These are phyloP conservation scores for Caprella mutica DNA, from an alignment of 2,888 invertebrate species.

Conservation along the genomic window DNA sequence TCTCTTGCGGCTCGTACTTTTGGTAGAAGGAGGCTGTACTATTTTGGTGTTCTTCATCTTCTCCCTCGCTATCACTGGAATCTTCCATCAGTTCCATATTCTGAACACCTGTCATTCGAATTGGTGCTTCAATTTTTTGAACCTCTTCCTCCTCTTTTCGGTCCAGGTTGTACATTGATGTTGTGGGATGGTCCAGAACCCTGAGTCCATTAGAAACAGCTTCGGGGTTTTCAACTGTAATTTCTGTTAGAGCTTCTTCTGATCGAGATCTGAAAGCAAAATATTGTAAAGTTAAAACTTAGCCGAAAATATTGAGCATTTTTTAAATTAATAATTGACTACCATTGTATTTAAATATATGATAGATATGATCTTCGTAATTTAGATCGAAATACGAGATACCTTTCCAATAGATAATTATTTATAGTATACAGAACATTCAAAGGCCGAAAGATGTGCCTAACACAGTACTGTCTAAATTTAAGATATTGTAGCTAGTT, in stretches of 20 bases:
- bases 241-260: constrained; percentile 11
- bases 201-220: constrained; percentile 21
- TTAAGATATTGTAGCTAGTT: neutral
- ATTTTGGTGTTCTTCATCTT: neutral
- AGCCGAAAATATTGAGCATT: too few species aligned
- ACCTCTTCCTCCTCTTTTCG: constrained; percentile 12
- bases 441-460: too few species aligned
- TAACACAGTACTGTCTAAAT: neutral
- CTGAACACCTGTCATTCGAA: neutral
- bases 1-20: neutral
- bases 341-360: too few species aligned
- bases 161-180: constrained; percentile 32
- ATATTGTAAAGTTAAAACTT: too few species aligned
- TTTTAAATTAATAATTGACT: too few species aligned
- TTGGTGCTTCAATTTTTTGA: too few species aligned
- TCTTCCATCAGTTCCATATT: neutral
- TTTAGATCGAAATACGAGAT: too few species aligned
- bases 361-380: too few species aligned
- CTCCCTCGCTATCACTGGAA: constrained; percentile 5
- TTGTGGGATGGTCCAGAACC: constrained; percentile 29
- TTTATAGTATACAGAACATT: too few species aligned
- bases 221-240: constrained; percentile 8
- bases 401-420: too few species aligned
- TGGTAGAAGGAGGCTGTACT: neutral
- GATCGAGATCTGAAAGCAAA: constrained; percentile 6